phyloP scores from a whole-genome alignment of 2,888 invertebrate species.

The Melinaea marsaeus region DNA sequence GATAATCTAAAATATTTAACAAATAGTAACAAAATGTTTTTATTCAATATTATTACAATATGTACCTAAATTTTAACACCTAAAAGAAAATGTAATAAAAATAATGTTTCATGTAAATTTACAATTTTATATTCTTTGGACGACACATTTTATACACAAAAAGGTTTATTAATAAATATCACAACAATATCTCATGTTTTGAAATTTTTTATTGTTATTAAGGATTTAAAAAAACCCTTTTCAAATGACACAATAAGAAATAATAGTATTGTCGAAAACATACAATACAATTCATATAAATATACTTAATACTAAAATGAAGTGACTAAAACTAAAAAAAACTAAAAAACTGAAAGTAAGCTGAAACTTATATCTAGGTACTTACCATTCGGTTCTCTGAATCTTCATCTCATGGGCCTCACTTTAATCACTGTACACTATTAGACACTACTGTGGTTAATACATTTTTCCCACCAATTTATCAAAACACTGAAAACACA shows the following conservation, averaged over 20 bases:
- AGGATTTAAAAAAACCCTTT: too few species aligned
- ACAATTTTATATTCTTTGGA: too few species aligned
- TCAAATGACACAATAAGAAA: neutral
- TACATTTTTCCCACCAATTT: constrained; percentile 11
- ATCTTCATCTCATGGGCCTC: neutral
- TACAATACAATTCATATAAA: constrained; percentile 3
- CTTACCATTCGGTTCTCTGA: constrained; percentile 25
- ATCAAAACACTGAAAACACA: constrained; percentile 16
- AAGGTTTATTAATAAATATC: too few species aligned
- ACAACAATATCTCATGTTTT: too few species aligned
- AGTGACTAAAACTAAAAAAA: neutral
- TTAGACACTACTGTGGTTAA: constrained; percentile 8
- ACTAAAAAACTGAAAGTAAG: neutral
- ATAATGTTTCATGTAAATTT: too few species aligned
- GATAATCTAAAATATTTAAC: too few species aligned
- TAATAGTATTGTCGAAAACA: neutral
- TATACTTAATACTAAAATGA: neutral
- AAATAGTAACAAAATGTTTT: too few species aligned
- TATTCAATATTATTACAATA: too few species aligned
- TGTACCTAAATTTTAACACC: too few species aligned
- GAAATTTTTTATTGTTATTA: too few species aligned
- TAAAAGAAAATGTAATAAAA: too few species aligned
- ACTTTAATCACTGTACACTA: constrained; percentile 13
- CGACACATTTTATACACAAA: too few species aligned
- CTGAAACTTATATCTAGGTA: constrained; percentile 29